Conservation (phyloP, 2,797 vertebrate species). For the Enteromius afrohamiltoni region DNA sequence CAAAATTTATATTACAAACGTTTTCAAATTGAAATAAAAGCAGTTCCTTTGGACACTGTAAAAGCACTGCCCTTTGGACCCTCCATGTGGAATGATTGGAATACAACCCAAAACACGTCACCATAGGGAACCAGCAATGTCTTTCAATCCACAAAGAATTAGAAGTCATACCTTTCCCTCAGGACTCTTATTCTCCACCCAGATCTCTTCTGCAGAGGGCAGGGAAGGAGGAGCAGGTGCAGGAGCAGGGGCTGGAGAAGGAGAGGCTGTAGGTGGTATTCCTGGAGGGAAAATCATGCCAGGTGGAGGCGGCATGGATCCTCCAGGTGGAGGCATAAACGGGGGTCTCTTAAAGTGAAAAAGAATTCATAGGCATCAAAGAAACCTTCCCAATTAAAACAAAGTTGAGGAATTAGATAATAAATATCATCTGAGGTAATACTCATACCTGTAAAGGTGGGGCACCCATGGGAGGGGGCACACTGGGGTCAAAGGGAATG, state of each 20-base stretch:
- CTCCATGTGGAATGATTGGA: not conserved
- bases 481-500: slow-evolving; percentile 93
- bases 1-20: not conserved
- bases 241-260: slow-evolving; percentile 79
- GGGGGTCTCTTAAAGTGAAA: slow-evolving; percentile 87
- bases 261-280: slow-evolving; percentile 66
- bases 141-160: not conserved
- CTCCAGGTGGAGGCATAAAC: slow-evolving; percentile 95
- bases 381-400: not conserved
- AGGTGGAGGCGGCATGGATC: slow-evolving; percentile 93
- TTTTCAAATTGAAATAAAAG: not conserved
- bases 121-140: not conserved
- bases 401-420: not conserved
- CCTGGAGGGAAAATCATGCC: slow-evolving; percentile 98
- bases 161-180: slow-evolving; percentile 89
- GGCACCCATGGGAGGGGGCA: slow-evolving; percentile 93
- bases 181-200: slow-evolving; percentile 98
- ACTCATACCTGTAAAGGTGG: slow-evolving; percentile 90
- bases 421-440: not conserved
- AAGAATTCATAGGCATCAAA: not conserved
- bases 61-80: not conserved
- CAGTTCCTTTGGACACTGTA: not conserved
- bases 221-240: slow-evolving; percentile 78
- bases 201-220: slow-evolving; percentile 92
- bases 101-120: not conserved